Conservation (phyloP, 2,113 vertebrate species). For the Carettochelys insculpta region DNA sequence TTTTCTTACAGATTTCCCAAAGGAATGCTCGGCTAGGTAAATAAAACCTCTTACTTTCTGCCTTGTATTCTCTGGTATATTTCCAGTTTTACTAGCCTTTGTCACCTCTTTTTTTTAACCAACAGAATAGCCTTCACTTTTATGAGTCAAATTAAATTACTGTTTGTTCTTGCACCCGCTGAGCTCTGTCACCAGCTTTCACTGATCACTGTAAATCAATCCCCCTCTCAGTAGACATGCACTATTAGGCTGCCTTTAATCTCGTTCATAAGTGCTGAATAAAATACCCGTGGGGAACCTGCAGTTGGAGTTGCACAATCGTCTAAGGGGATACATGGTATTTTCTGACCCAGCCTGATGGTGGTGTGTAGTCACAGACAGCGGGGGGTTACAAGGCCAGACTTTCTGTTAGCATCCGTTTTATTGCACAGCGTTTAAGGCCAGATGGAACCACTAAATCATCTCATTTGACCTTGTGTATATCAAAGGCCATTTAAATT, state of each 20-base stretch:
- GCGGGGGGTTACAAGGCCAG: not conserved
- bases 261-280: not conserved
- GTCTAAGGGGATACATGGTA: not conserved
- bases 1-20: conserved; percentile 72
- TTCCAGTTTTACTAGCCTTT: not conserved
- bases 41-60: not conserved
- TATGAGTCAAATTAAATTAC: not conserved
- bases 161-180: not conserved
- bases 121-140: not conserved
- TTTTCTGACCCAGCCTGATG: not conserved
- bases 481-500: not conserved
- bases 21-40: conserved; percentile 78
- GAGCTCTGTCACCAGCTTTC: not conserved
- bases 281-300: not conserved
- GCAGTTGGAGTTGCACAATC: not conserved
- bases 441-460: not conserved
- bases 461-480: not conserved
- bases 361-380: not conserved
- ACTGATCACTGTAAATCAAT: not conserved
- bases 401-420: not conserved
- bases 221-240: not conserved
- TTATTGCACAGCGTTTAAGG: not conserved
- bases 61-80: not conserved
- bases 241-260: not conserved
- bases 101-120: not conserved